Percentiles rank a stretch among this genome's conserved stretches.
phyloP scores from a whole-genome alignment of 2,113 vertebrate genomes.

The Prunella fulvescens region DNA sequence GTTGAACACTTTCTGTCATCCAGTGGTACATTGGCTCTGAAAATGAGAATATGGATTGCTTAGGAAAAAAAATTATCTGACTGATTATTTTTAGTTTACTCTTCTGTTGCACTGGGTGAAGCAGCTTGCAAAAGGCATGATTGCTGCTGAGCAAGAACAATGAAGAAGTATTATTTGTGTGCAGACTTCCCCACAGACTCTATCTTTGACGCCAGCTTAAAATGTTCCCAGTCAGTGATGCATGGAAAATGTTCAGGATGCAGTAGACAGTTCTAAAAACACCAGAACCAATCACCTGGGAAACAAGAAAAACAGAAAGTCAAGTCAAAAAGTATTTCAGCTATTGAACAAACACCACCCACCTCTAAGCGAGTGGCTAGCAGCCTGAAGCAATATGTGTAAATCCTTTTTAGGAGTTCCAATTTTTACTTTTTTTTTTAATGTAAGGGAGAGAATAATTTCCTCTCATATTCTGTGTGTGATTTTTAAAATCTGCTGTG shows the following conservation, averaged over 20 bases:
- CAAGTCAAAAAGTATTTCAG: conserved; percentile 42
- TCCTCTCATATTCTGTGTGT: neutral
- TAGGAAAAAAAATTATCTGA: neutral
- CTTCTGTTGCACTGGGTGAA: neutral
- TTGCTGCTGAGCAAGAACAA: conserved; percentile 16
- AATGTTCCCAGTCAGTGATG: conserved; percentile 53
- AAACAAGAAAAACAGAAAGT: conserved; percentile 65
- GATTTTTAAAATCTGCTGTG: conserved; percentile 5
- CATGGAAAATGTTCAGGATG: conserved; percentile 66
- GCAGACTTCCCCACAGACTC: conserved; percentile 37
- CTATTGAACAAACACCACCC: conserved; percentile 50
- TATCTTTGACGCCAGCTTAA: conserved; percentile 58
- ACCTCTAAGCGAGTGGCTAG: conserved; percentile 27
- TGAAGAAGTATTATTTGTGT: conserved; percentile 11
- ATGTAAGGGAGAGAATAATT: neutral
- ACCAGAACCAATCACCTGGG: conserved; percentile 61
- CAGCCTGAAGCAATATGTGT: conserved; percentile 49
- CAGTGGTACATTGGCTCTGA: neutral
- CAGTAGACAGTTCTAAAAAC: conserved; percentile 57
- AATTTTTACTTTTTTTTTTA: neutral
- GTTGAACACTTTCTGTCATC: neutral
- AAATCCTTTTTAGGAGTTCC: conserved; percentile 50
- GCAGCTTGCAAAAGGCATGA: conserved; percentile 4
- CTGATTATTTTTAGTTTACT: conserved; percentile 1
- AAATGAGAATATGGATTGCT: neutral